phyloP scores from a whole-genome alignment of 2,888 invertebrate genomes.

The Orgyia antiqua region DNA sequence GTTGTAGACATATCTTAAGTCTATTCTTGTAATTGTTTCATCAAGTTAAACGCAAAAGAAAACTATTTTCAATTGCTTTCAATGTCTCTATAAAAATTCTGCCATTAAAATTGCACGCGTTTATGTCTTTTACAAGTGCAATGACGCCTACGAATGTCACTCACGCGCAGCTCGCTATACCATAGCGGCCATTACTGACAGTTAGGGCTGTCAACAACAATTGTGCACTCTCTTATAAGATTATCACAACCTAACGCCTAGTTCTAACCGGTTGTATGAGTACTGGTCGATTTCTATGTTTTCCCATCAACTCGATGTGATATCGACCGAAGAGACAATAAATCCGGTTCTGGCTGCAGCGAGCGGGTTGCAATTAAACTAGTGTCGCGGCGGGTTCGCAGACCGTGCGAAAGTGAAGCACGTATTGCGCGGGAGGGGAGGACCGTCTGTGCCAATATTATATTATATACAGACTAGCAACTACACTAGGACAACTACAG shows the following conservation, averaged over 20 bases:
- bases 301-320: conserved; percentile 49
- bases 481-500: conserved; percentile 8
- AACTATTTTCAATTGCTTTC: no score
- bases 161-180: conserved; percentile 23
- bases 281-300: conserved; percentile 43
- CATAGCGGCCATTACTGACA: conserved; percentile 21
- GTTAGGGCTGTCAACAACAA: conserved; percentile 25
- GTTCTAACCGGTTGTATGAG: conserved; percentile 22
- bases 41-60: conserved; percentile 11
- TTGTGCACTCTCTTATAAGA: conserved; percentile 18
- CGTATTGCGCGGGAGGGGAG: conserved; percentile 28
- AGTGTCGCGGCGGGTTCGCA: conserved; percentile 72
- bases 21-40: conserved; percentile 5
- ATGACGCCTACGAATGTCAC: conserved; percentile 22
- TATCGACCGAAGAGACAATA: conserved; percentile 69
- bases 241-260: conserved; percentile 18
- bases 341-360: conserved; percentile 70
- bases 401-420: conserved; percentile 74
- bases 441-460: conserved; percentile 26
- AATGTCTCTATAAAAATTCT: conserved; percentile 17
- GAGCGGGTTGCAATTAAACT: conserved; percentile 70
- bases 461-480: conserved; percentile 23
- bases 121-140: conserved; percentile 55
- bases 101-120: conserved; percentile 35
- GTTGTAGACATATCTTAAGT: neutral